Conservation (phyloP, 2,113 vertebrate species). For the Hypomesus transpacificus region DNA sequence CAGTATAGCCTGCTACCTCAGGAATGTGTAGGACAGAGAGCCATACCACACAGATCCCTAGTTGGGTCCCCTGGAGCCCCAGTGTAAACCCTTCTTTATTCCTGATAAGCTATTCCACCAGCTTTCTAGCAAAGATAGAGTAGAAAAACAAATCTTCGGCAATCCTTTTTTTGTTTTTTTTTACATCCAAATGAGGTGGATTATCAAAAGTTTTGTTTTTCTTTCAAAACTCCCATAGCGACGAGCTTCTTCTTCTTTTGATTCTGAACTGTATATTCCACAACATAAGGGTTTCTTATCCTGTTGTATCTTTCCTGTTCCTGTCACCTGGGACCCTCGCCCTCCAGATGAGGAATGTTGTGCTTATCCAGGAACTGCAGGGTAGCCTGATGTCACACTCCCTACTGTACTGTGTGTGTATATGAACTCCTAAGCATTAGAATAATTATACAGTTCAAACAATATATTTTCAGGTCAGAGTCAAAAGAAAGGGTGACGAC, state of each 20-base stretch:
- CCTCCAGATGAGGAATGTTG: background rate
- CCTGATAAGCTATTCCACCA: conserved; percentile 76
- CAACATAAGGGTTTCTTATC: background rate
- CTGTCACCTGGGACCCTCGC: background rate
- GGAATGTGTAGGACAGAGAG: no score
- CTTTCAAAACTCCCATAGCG: conserved; percentile 26
- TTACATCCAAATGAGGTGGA: conserved; percentile 70
- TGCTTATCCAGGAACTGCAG: conserved; percentile 18
- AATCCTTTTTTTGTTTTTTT: conserved; percentile 74
- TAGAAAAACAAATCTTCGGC: conserved; percentile 79
- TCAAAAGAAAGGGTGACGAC: no score
- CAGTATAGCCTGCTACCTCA: no score
- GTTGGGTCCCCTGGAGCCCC: background rate
- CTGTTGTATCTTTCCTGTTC: background rate
- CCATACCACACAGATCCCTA: no score
- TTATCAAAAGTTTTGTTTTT: conserved; percentile 1
- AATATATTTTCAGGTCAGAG: no score
- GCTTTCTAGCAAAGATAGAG: conserved; percentile 78
- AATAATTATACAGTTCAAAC: no score
- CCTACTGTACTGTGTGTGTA: background rate
- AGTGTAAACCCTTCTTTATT: conserved; percentile 23
- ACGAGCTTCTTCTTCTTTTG: conserved; percentile 14
- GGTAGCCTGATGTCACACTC: background rate
- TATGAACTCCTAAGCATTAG: conserved; percentile 1
- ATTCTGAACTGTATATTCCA: conserved; percentile 10